These are phyloP conservation scores for Dromococcyx pavoninus DNA, from an alignment of 2,797 vertebrate genomes.

Conservation along the genomic window DNA sequence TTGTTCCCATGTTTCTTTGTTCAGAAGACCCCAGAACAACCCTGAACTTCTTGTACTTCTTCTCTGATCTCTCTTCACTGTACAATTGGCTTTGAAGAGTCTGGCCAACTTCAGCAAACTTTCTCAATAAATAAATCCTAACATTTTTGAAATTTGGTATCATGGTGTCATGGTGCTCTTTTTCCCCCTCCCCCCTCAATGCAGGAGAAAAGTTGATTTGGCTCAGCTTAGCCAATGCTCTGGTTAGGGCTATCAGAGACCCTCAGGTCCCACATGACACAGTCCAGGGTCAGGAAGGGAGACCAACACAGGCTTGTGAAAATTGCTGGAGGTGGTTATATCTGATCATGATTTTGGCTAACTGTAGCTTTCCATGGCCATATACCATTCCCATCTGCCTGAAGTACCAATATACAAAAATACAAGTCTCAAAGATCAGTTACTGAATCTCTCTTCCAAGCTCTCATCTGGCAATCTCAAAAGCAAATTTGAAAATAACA, in stretches of 20 bases:
- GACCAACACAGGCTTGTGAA: background rate
- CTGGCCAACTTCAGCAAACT: background rate
- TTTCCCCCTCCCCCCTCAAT: no score
- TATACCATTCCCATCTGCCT: background rate
- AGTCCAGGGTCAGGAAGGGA: background rate
- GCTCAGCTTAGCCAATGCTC: background rate
- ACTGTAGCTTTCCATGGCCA: background rate
- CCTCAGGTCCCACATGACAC: background rate
- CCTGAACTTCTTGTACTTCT: background rate
- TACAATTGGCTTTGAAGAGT: background rate
- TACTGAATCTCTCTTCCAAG: background rate
- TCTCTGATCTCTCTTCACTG: background rate
- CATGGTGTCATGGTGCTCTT: rapidly evolving
- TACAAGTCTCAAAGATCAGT: background rate
- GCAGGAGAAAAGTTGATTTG: background rate
- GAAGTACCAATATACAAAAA: background rate
- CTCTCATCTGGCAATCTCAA: background rate
- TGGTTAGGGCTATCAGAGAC: background rate
- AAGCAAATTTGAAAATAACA: background rate
- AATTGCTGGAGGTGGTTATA: background rate
- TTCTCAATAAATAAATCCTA: background rate
- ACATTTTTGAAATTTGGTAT: background rate
- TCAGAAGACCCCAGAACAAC: background rate
- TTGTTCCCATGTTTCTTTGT: background rate
- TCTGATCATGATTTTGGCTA: background rate